Conservation (phyloP, 1,140 invertebrate genomes). For the Mycetomoellerius zeteki region DNA sequence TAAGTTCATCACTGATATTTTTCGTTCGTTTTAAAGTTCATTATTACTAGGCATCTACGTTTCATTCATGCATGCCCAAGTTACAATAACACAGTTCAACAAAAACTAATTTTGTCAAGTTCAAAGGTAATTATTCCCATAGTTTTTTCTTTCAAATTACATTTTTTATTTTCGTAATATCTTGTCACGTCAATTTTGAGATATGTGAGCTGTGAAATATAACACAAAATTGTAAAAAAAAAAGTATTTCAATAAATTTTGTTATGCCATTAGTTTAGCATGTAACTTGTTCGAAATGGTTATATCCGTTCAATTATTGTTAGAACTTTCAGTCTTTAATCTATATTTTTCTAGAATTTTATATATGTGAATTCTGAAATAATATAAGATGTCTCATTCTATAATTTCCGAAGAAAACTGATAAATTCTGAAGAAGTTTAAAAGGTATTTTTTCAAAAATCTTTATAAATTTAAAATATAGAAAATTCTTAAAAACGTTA, state of each 20-base stretch:
- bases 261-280: neutral
- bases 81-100: neutral
- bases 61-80: conserved; percentile 34
- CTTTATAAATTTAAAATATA: no score
- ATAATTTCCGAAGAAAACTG: no score
- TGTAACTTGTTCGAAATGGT: neutral
- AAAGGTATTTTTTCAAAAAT: no score
- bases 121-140: neutral
- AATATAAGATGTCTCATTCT: no score
- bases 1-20: neutral
- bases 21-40: neutral
- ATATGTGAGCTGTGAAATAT: neutral
- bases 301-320: neutral
- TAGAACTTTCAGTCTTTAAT: neutral
- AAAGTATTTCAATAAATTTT: neutral
- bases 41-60: neutral
- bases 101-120: neutral
- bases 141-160: neutral
- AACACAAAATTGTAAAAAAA: neutral
- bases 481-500: no score
- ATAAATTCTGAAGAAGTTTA: no score
- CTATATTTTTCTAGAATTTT: no score
- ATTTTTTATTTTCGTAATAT: neutral
- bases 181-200: neutral
- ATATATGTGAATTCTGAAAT: no score